Evolutionary conservation across 2,797 vertebrate genomes (phyloP).

Genomic region (Xenops minutus): DNA sequence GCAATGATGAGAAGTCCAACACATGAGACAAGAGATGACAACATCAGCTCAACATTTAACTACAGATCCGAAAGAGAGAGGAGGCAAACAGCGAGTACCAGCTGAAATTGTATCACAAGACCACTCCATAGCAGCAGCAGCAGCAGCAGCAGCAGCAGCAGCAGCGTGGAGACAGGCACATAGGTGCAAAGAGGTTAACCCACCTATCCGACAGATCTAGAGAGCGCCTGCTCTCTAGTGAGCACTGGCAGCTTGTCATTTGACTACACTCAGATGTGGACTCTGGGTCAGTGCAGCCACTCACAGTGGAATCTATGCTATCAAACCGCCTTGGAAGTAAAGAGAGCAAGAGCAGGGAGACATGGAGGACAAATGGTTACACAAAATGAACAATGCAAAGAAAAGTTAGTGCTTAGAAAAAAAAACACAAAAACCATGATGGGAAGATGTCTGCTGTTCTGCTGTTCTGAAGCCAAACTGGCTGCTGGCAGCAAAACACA

Average conservation of each 20-base stretch:
- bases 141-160: constrained; percentile 2
- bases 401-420: not conserved
- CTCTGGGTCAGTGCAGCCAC: constrained; percentile 58
- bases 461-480: not conserved
- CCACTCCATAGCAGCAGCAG: not conserved
- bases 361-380: not conserved
- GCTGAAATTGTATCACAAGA: not conserved
- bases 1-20: not conserved
- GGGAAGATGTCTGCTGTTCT: not conserved
- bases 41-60: not conserved
- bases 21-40: not conserved
- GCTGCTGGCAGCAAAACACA: not conserved
- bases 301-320: constrained; percentile 57
- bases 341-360: constrained; percentile 36
- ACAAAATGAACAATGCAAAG: not conserved
- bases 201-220: constrained; percentile 60
- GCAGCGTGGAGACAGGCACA: not conserved
- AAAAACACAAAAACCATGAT: not conserved
- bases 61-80: not conserved
- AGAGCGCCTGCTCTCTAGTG: constrained; percentile 55
- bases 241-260: constrained; percentile 67
- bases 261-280: constrained; percentile 64
- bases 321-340: constrained; percentile 43
- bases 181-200: not conserved
- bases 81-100: not conserved